phyloP scores from a whole-genome alignment of 2,888 invertebrate species.

The Noctuana brunneofusca region DNA sequence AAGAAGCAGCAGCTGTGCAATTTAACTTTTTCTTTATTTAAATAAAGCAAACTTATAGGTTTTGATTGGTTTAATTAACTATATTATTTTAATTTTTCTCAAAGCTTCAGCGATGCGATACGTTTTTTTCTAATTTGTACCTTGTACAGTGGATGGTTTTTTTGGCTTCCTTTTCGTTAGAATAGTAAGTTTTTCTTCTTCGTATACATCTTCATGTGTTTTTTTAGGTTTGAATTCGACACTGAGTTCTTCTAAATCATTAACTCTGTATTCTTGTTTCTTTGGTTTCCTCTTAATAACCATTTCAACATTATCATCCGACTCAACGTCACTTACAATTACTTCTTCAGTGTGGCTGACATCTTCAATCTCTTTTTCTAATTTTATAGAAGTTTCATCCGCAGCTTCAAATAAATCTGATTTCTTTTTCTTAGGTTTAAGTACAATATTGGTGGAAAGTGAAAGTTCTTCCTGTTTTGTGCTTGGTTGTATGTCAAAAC shows the following conservation, averaged over 20 bases:
- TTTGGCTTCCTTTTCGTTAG: constrained; percentile 86
- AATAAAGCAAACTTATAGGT: not conserved
- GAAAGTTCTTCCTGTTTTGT: constrained; percentile 85
- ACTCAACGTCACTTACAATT: constrained; percentile 84
- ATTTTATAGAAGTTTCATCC: constrained; percentile 86
- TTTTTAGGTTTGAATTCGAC: constrained; percentile 79
- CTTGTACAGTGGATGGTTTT: constrained; percentile 85
- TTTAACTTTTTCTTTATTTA: not conserved
- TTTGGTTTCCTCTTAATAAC: constrained; percentile 74
- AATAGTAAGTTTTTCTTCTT: constrained; percentile 87
- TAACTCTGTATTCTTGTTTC: constrained; percentile 82
- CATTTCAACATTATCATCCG: constrained; percentile 83
- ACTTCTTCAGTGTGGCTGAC: constrained; percentile 86
- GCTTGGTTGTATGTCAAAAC: constrained; percentile 69
- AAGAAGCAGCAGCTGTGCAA: not conserved
- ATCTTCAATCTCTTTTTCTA: constrained; percentile 84
- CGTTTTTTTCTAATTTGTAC: constrained; percentile 57
- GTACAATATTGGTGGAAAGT: constrained; percentile 87
- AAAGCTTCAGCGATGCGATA: constrained; percentile 12
- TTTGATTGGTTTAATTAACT: not conserved
- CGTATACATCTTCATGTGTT: constrained; percentile 72
- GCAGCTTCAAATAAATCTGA: constrained; percentile 85
- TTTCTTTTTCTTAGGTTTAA: constrained; percentile 84
- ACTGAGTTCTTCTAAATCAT: constrained; percentile 84
- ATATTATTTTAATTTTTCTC: not conserved